These are phyloP conservation scores for Lontra canadensis DNA, from an alignment of 2,113 vertebrate species.

Conservation along the genomic window DNA sequence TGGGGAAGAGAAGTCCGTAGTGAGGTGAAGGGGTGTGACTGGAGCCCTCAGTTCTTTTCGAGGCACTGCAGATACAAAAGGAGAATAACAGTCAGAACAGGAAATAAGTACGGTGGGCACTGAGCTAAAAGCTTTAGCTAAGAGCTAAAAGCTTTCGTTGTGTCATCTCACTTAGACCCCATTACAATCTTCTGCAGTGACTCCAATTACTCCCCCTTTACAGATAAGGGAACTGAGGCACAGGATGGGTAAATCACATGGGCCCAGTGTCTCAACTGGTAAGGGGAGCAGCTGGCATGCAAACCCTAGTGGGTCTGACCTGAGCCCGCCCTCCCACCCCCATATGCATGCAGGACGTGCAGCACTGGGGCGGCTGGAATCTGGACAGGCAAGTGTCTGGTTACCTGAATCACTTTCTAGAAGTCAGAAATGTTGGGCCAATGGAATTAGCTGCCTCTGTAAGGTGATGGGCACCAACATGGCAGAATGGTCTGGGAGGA, in stretches of 20 bases:
- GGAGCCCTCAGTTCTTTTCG: background rate
- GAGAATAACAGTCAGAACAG: background rate
- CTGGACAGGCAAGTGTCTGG: background rate
- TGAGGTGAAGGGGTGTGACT: background rate
- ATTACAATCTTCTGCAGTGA: background rate
- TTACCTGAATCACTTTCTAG: background rate
- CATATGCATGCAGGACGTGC: accelerated
- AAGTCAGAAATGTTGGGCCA: background rate
- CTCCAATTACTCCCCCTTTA: background rate
- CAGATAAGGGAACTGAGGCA: background rate
- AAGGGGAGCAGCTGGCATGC: accelerated
- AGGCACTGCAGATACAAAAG: background rate
- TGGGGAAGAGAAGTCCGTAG: background rate
- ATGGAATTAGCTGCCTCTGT: background rate
- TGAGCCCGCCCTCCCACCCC: accelerated
- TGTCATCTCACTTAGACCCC: background rate
- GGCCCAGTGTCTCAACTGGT: background rate
- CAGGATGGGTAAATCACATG: accelerated
- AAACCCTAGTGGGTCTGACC: background rate
- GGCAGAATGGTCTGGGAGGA: background rate
- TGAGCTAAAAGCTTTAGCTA: background rate
- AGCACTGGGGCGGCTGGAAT: background rate
- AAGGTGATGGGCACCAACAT: background rate
- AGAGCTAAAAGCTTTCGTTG: background rate
- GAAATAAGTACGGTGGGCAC: background rate